phyloP scores from a whole-genome alignment of 2,113 vertebrate species.

The Marmota monax region DNA sequence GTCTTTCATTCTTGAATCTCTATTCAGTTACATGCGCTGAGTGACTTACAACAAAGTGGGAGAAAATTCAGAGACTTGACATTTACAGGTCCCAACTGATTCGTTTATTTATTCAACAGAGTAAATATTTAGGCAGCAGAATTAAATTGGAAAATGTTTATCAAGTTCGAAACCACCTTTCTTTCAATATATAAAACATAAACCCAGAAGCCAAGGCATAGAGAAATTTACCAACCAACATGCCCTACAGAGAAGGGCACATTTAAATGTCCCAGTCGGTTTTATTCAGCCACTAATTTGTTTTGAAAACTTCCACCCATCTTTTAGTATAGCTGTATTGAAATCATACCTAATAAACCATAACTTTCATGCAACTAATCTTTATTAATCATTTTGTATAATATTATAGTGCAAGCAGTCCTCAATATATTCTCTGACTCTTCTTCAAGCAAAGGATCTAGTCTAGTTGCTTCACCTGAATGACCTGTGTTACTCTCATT shows the following conservation, averaged over 20 bases:
- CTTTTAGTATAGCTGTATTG: not conserved
- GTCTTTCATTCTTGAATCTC: constrained; percentile 74
- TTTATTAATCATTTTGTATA: not conserved
- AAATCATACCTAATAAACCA: constrained; percentile 31
- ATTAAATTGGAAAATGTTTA: constrained; percentile 83
- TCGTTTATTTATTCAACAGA: constrained; percentile 79
- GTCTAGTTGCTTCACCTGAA: not conserved
- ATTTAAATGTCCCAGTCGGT: constrained; percentile 18
- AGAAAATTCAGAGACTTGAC: constrained; percentile 73
- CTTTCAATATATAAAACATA: constrained; percentile 73
- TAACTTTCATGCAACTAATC: not conserved
- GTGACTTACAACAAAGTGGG: constrained; percentile 65
- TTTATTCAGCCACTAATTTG: constrained; percentile 11
- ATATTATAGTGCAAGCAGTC: not conserved
- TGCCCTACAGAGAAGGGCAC: constrained; percentile 59
- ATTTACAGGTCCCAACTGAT: constrained; percentile 76
- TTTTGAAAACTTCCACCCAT: constrained; percentile 34
- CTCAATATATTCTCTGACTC: not conserved
- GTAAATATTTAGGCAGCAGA: constrained; percentile 81
- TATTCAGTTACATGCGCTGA: constrained; percentile 64
- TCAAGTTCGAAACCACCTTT: constrained; percentile 75
- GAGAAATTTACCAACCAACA: constrained; percentile 44
- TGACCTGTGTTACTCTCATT: not conserved
- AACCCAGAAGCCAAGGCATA: not conserved
- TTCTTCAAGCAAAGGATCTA: not conserved